Conservation (phyloP, 2,797 vertebrate genomes). For the Australoheros facetus region DNA sequence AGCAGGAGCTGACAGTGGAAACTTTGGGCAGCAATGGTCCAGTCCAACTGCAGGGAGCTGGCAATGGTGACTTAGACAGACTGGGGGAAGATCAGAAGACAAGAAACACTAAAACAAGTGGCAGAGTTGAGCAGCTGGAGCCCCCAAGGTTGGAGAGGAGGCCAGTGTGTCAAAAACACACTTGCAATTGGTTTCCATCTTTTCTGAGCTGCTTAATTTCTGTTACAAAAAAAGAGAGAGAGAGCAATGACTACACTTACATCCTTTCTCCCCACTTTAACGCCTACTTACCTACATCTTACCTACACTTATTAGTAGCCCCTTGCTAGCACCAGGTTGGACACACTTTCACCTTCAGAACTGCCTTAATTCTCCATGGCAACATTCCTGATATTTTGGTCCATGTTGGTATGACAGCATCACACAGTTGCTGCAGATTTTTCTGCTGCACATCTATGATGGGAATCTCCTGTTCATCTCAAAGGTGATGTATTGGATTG, state of each 20-base stretch:
- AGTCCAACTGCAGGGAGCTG: not conserved
- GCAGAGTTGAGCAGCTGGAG: not conserved
- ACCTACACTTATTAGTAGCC: no score
- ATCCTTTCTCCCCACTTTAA: no score
- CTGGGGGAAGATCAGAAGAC: accelerated
- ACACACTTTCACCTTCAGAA: not conserved
- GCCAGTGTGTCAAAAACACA: not conserved
- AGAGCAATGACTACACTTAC: no score
- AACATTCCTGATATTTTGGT: not conserved
- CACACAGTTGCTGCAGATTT: not conserved
- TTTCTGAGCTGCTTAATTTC: no score
- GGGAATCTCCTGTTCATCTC: not conserved
- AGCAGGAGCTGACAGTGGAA: not conserved
- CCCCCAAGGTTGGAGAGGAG: not conserved
- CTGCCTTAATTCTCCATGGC: no score
- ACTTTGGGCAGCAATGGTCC: not conserved
- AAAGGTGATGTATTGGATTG: not conserved
- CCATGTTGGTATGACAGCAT: not conserved
- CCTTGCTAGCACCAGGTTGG: no score
- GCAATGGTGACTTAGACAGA: not conserved
- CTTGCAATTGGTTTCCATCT: not conserved
- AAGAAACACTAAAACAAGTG: not conserved
- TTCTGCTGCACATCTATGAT: not conserved
- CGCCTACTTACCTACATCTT: no score
- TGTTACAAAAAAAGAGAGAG: no score